Conservation (phyloP, 2,797 vertebrate species). For the Arctocebus calabarensis region DNA sequence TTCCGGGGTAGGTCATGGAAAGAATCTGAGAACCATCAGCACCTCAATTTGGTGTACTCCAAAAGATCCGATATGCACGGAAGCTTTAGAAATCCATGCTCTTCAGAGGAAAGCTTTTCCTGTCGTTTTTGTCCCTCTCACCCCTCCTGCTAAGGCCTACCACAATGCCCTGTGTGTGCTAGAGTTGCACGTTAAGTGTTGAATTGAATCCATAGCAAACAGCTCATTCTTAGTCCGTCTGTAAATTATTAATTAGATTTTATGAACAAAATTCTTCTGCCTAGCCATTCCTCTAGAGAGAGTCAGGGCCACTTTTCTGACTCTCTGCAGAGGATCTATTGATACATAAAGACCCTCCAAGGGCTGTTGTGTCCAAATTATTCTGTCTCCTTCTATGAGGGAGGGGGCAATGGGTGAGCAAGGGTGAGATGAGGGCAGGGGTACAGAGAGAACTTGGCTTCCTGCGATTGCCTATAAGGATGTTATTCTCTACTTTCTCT, state of each 20-base stretch:
- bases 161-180: background rate
- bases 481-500: background rate
- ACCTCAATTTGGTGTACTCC: background rate
- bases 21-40: slow-evolving; percentile 9
- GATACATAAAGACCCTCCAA: slow-evolving; percentile 17
- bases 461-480: background rate
- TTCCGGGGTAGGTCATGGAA: background rate
- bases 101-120: background rate
- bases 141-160: background rate
- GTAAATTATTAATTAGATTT: slow-evolving; percentile 47
- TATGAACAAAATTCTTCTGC: slow-evolving; percentile 54
- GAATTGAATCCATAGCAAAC: background rate
- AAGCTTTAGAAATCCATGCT: background rate
- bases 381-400: background rate
- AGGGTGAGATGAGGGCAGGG: background rate
- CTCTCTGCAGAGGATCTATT: slow-evolving; percentile 31
- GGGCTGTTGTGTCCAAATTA: background rate
- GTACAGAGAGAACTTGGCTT: background rate
- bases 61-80: slow-evolving; percentile 19
- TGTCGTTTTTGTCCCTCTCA: background rate
- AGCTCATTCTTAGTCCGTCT: background rate
- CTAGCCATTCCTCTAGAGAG: slow-evolving; percentile 8
- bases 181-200: background rate
- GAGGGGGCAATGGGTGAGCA: background rate
- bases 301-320: background rate